Conservation (phyloP, 2,113 vertebrate genomes). For the Zosterops lateralis region DNA sequence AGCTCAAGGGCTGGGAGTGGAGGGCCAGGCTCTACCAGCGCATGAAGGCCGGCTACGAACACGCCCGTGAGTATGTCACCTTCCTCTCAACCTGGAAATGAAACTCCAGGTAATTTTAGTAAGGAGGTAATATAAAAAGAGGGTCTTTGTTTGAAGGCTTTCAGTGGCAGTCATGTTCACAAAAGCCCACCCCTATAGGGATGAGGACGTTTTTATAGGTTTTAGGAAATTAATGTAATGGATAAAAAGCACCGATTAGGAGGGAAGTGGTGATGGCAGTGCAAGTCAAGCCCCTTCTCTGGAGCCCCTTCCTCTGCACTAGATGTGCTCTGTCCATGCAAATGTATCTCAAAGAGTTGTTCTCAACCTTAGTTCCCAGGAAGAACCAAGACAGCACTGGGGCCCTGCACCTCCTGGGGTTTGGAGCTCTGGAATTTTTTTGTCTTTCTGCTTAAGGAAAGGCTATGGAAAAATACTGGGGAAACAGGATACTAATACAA, state of each 20-base stretch:
- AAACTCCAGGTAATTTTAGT: background rate
- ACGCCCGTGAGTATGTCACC: conserved; percentile 81
- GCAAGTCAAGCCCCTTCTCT: background rate
- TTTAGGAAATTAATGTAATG: background rate
- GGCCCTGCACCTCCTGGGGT: fast-evolving
- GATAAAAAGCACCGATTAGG: background rate
- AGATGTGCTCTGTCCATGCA: background rate
- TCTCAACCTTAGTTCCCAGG: background rate
- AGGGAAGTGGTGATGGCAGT: background rate
- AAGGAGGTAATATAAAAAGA: no score
- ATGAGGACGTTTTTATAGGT: background rate
- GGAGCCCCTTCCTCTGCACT: background rate
- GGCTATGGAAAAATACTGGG: background rate
- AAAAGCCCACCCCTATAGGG: background rate
- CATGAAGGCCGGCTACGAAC: conserved; percentile 89
- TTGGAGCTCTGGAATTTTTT: background rate
- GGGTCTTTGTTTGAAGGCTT: background rate
- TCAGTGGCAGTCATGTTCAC: background rate
- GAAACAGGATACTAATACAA: background rate
- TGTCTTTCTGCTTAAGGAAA: background rate
- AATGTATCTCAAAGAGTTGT: background rate
- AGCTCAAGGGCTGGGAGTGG: conserved; percentile 92
- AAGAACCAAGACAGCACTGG: background rate
- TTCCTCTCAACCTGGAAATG: background rate
- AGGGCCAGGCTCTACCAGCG: conserved; percentile 88